These are phyloP conservation scores for Pseudochaenichthys georgianus DNA, from an alignment of 2,797 vertebrate genomes.

Conservation along the genomic window DNA sequence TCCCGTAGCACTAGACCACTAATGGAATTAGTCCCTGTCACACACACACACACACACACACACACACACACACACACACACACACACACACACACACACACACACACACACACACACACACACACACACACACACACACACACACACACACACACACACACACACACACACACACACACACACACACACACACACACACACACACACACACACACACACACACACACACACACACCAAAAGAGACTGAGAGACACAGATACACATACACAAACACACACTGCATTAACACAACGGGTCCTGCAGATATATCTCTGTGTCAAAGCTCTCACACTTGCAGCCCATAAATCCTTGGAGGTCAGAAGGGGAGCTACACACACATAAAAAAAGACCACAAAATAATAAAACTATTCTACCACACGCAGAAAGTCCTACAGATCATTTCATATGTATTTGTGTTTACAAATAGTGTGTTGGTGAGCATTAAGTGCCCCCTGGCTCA, in stretches of 20 bases:
- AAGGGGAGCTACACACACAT: conserved; percentile 47
- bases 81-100: no score
- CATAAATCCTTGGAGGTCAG: conserved; percentile 84
- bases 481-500: conserved; percentile 15
- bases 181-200: no score
- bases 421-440: background rate
- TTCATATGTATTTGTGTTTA: conserved; percentile 1
- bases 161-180: no score
- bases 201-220: no score
- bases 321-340: conserved; percentile 78
- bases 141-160: no score
- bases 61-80: no score
- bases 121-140: no score
- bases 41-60: no score
- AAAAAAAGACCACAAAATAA: conserved; percentile 3
- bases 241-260: conserved; percentile 40
- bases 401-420: conserved; percentile 3
- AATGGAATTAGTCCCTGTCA: conserved; percentile 91
- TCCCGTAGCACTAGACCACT: conserved; percentile 86
- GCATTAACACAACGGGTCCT: conserved; percentile 87
- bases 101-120: no score
- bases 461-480: conserved; percentile 8
- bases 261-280: conserved; percentile 70
- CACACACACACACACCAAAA: conserved; percentile 24
- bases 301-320: conserved; percentile 86